These are phyloP conservation scores for Eupelmus urozonus DNA, from an alignment of 2,888 invertebrate species.

Conservation along the genomic window DNA sequence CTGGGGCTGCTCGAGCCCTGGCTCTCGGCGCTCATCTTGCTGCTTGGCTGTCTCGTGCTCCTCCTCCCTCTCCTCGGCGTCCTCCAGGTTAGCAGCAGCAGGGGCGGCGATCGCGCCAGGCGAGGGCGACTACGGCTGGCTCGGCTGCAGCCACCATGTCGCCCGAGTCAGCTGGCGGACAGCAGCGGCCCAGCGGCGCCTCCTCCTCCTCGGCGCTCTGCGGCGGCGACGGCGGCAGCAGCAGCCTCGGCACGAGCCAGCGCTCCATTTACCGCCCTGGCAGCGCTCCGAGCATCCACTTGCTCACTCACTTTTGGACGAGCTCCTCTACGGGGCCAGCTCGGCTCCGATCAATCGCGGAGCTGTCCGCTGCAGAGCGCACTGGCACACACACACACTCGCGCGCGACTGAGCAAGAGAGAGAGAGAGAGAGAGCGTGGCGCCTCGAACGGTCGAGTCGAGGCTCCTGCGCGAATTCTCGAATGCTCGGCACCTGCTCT, in stretches of 20 bases:
- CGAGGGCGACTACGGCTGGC: background rate
- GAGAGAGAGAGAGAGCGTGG: too few species aligned
- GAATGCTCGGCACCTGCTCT: too few species aligned
- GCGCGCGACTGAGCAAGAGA: too few species aligned
- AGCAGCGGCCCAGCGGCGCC: constrained; percentile 13
- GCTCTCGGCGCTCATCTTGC: constrained; percentile 44
- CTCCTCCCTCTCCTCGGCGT: background rate
- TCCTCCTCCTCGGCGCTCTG: constrained; percentile 39
- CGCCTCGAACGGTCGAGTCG: too few species aligned
- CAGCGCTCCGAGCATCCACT: background rate
- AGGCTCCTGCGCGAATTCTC: too few species aligned
- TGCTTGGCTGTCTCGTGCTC: background rate
- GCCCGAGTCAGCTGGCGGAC: constrained; percentile 5
- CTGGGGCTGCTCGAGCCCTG: constrained; percentile 22
- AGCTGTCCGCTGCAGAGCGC: too few species aligned
- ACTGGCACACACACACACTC: too few species aligned
- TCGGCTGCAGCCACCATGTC: constrained; percentile 7
- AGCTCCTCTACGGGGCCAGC: background rate
- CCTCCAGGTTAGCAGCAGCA: constrained; percentile 22
- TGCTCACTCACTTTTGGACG: background rate
- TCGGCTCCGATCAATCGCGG: background rate
- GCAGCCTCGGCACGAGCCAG: constrained; percentile 1
- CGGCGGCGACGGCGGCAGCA: too few species aligned
- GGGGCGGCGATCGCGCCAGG: background rate
- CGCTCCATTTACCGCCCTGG: constrained; percentile 44